Percentiles rank a stretch among this genome's conserved stretches.
Evolutionary conservation across 2,113 vertebrate genomes (phyloP).

Genomic region (Percopsis transmontana): DNA sequence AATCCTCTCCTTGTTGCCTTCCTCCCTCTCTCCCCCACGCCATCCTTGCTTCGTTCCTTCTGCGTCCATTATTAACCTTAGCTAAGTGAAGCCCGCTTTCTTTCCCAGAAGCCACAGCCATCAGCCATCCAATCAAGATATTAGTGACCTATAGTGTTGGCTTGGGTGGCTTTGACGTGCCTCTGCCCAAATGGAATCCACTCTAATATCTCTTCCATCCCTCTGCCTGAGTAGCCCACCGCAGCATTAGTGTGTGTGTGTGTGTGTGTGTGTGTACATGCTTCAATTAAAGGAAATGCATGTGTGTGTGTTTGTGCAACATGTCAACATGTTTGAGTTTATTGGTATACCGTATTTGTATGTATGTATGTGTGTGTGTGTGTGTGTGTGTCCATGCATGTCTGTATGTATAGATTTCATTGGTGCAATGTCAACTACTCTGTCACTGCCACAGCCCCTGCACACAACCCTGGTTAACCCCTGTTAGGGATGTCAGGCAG

Average conservation of each 20-base stretch:
- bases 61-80: neutral
- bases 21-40: too few species aligned
- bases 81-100: neutral
- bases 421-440: neutral
- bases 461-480: constrained; percentile 23
- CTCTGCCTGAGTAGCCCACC: constrained; percentile 22
- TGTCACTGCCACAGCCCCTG: constrained; percentile 1
- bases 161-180: neutral
- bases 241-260: constrained; percentile 2
- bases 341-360: too few species aligned
- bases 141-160: constrained; percentile 24
- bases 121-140: constrained; percentile 54
- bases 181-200: constrained; percentile 52
- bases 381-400: neutral
- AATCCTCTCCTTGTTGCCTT: neutral
- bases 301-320: too few species aligned
- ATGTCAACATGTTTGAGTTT: too few species aligned
- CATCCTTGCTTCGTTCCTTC: neutral
- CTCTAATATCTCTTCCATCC: constrained; percentile 54
- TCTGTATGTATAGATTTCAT: neutral
- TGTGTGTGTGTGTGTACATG: neutral
- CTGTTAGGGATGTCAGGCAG: constrained; percentile 25
- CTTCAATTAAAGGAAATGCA: too few species aligned
- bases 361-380: too few species aligned
- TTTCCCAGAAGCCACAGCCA: constrained; percentile 16